Percentiles rank a stretch among this genome's conserved stretches.
Conservation (phyloP, 2,888 invertebrate genomes). For the Daptonema setosum region DNA sequence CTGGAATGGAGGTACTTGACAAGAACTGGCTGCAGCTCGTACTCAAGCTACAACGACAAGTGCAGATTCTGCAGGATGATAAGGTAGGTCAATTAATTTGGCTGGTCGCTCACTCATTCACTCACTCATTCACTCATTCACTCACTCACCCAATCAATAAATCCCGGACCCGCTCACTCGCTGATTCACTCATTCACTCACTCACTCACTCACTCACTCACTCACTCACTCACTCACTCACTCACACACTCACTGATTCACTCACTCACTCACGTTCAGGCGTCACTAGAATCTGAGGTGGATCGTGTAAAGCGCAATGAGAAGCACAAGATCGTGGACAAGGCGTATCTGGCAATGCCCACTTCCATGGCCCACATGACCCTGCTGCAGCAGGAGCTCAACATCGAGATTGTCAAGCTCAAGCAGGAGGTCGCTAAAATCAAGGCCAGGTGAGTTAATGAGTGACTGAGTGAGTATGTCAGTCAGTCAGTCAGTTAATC, state of each 20-base stretch:
- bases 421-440: not conserved
- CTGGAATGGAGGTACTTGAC: not conserved
- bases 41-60: not conserved
- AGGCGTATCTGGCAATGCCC: not conserved
- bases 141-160: no score
- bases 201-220: no score
- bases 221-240: no score
- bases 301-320: not conserved
- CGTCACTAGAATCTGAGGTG: not conserved
- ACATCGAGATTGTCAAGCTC: not conserved
- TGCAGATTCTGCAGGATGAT: not conserved
- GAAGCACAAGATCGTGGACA: not conserved
- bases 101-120: no score
- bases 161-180: no score
- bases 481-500: no score
- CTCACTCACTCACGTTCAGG: no score
- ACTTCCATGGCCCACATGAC: not conserved
- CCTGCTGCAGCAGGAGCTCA: not conserved
- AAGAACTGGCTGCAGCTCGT: not conserved
- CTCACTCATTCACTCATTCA: no score
- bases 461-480: no score
- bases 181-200: no score
- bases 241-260: no score
- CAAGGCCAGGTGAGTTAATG: not conserved
- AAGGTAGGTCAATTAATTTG: no score